Evolutionary conservation across 2,113 vertebrate species (phyloP).

Genomic region (Holacanthus passer): DNA sequence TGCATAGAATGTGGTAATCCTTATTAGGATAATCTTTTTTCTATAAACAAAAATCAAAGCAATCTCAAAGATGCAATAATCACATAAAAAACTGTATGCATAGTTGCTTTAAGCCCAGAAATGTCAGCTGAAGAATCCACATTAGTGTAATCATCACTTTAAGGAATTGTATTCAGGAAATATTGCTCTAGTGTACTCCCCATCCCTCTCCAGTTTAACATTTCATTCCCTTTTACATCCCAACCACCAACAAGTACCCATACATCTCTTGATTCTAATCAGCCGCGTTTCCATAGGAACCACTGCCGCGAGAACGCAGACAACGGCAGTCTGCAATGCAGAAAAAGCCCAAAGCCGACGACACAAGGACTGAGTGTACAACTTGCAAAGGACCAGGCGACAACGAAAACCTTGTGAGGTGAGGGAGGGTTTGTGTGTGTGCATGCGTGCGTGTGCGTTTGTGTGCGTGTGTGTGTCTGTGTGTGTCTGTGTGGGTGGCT

Average conservation of each 20-base stretch:
- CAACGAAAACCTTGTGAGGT: conserved; percentile 99
- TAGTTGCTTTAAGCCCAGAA: neutral
- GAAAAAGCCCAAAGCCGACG: conserved; percentile 96
- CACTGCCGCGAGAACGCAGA: conserved; percentile 91
- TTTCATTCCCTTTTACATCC: conserved; percentile 13
- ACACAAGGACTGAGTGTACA: conserved; percentile 93
- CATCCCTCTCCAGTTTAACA: neutral
- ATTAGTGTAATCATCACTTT: neutral
- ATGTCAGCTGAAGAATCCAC: neutral
- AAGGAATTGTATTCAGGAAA: neutral
- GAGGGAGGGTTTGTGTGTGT: conserved; percentile 52
- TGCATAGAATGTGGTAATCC: neutral
- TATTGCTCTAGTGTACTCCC: neutral
- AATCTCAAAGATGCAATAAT: neutral
- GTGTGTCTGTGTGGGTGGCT: conserved; percentile 14
- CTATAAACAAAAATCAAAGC: neutral
- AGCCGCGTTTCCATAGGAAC: conserved; percentile 88
- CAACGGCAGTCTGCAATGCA: conserved; percentile 92
- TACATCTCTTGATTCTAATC: conserved; percentile 64
- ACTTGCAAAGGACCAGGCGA: conserved; percentile 96
- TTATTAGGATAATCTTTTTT: neutral
- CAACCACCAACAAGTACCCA: conserved; percentile 8
- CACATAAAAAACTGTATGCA: neutral
- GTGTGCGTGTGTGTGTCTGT: neutral
- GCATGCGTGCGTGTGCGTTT: neutral